A percentile compares a stretch with the other conserved stretches of the same genome.
phyloP scores from a whole-genome alignment of 2,888 invertebrate species.

The Hoplodrina blanda region DNA sequence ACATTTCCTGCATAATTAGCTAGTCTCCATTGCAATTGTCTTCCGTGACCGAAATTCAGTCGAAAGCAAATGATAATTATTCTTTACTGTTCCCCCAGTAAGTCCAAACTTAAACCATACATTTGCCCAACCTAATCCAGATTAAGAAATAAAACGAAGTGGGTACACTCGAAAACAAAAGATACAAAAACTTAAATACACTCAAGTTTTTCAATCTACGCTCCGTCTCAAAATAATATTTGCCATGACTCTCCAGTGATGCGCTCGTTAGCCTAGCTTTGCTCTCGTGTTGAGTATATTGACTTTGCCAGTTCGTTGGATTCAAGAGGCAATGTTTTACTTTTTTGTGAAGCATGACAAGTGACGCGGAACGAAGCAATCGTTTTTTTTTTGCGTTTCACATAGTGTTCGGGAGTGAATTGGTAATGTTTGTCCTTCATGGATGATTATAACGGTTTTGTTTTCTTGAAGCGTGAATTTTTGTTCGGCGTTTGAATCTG shows the following conservation, averaged over 20 bases:
- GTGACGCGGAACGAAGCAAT: constrained; percentile 61
- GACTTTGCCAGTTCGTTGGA: constrained; percentile 86
- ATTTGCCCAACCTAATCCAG: constrained; percentile 8
- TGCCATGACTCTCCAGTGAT: constrained; percentile 76
- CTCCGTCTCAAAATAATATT: constrained; percentile 78
- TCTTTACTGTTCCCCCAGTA: neutral
- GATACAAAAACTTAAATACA: constrained; percentile 57
- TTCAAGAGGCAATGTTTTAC: constrained; percentile 74
- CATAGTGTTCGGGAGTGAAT: constrained; percentile 43
- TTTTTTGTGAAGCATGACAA: constrained; percentile 63
- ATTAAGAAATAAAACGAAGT: constrained; percentile 24
- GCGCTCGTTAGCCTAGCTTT: constrained; percentile 80
- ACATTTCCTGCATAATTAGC: no score
- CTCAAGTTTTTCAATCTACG: constrained; percentile 70
- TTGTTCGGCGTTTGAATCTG: neutral
- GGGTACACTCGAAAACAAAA: constrained; percentile 31
- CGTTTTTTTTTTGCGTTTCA: constrained; percentile 46
- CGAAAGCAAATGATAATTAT: no score
- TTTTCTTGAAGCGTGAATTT: constrained; percentile 9
- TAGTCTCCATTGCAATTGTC: no score
- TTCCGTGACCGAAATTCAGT: no score
- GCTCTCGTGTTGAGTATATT: constrained; percentile 79
- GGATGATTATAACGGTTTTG: constrained; percentile 18
- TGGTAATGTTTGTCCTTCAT: constrained; percentile 28
- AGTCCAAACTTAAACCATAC: neutral